phyloP scores from a whole-genome alignment of 2,797 vertebrate species.

The Alca torda region DNA sequence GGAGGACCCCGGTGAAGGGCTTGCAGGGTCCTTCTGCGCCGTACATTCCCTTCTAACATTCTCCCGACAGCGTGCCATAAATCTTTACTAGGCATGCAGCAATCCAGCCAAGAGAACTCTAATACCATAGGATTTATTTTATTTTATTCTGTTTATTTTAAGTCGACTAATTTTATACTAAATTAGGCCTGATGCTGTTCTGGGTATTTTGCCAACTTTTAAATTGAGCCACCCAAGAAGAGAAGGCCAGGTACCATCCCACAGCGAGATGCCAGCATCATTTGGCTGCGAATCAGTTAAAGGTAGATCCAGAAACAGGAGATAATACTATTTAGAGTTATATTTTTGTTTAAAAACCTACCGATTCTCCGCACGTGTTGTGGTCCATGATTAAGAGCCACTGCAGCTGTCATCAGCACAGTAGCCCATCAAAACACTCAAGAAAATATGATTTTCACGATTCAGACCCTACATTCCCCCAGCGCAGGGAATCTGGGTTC shows the following conservation, averaged over 20 bases:
- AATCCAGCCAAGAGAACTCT: constrained; percentile 1
- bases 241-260: not conserved
- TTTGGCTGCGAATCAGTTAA: not conserved
- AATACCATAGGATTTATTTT: constrained; percentile 43
- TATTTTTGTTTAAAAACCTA: not conserved
- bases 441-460: not conserved
- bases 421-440: not conserved
- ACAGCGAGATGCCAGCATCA: not conserved
- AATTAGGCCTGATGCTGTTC: constrained; percentile 16
- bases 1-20: not conserved
- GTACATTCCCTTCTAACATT: not conserved
- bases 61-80: not conserved
- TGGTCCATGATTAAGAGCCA: not conserved
- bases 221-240: constrained; percentile 27
- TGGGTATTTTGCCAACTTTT: constrained; percentile 40
- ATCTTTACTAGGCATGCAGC: not conserved
- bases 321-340: fast-evolving
- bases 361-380: fast-evolving
- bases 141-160: constrained; percentile 53
- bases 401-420: not conserved
- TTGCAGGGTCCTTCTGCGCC: not conserved
- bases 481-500: not conserved
- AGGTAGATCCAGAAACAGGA: not conserved
- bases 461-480: not conserved
- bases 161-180: constrained; percentile 18